phyloP scores from a whole-genome alignment of 2,113 vertebrate species.

The Kobus ellipsiprymnus region DNA sequence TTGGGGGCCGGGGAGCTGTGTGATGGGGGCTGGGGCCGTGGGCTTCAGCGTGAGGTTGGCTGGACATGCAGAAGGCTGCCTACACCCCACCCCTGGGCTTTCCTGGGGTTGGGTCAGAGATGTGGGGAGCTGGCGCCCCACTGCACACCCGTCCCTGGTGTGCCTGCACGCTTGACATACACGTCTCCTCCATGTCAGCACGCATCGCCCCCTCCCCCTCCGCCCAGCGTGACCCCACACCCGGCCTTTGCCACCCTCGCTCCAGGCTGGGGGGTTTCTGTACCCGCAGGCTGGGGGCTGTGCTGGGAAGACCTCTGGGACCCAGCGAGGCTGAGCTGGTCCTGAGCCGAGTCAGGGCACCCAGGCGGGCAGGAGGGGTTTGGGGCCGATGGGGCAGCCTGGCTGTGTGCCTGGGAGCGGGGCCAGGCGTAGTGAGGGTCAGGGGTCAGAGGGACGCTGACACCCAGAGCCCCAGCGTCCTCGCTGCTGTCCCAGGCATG shows the following conservation, averaged over 20 bases:
- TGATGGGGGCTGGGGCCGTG: accelerated
- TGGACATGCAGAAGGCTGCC: accelerated
- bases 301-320: neutral
- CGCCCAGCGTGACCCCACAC: accelerated
- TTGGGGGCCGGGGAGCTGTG: accelerated
- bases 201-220: accelerated
- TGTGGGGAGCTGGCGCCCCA: accelerated
- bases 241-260: neutral
- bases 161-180: accelerated
- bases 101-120: neutral
- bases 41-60: neutral
- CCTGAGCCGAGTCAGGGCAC: accelerated
- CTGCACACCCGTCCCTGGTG: accelerated
- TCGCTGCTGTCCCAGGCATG: accelerated
- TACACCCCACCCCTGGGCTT: no score
- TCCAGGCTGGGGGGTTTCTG: neutral
- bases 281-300: neutral
- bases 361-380: accelerated
- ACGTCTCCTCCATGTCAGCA: accelerated
- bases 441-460: accelerated
- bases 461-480: accelerated
- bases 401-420: accelerated
- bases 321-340: neutral
- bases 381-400: neutral
- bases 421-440: neutral